These are phyloP conservation scores for Botia almorhae DNA, from an alignment of 2,797 vertebrate species.

Conservation along the genomic window DNA sequence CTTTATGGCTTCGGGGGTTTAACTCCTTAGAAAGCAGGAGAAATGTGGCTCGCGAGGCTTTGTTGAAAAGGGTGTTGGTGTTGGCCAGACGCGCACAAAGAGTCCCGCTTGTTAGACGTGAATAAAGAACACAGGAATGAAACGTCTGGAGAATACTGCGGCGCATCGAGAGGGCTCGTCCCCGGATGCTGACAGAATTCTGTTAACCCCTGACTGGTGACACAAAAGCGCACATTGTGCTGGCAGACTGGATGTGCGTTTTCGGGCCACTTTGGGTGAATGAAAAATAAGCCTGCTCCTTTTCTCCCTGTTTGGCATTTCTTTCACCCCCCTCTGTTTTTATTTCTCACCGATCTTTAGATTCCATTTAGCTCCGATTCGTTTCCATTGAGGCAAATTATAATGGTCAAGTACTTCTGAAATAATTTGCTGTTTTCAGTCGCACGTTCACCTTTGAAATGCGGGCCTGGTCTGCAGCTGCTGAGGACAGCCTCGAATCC, in stretches of 20 bases:
- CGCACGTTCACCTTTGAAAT: constrained; percentile 67
- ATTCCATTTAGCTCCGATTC: constrained; percentile 68
- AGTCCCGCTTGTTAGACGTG: constrained; percentile 55
- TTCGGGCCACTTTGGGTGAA: constrained; percentile 73
- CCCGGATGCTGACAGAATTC: constrained; percentile 68
- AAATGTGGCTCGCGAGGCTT: constrained; percentile 49
- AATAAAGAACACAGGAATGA: constrained; percentile 57
- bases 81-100: constrained; percentile 51
- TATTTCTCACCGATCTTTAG: constrained; percentile 67
- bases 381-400: constrained; percentile 67
- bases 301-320: constrained; percentile 67
- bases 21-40: constrained; percentile 31
- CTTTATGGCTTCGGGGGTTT: constrained; percentile 10
- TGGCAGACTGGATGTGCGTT: constrained; percentile 62
- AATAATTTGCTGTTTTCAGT: constrained; percentile 71
- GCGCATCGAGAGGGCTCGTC: constrained; percentile 59
- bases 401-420: constrained; percentile 73
- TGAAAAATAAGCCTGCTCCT: constrained; percentile 73
- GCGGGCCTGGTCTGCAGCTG: constrained; percentile 64
- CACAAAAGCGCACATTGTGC: constrained; percentile 78
- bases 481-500: constrained; percentile 65
- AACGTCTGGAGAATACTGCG: constrained; percentile 56
- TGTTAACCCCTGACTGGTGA: constrained; percentile 71
- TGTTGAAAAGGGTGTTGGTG: constrained; percentile 53
- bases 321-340: constrained; percentile 71